Evolutionary conservation across 2,888 invertebrate species (phyloP), one percentile per base, ranked within the genome.

Genomic region (Halictus ligatus): DNA sequence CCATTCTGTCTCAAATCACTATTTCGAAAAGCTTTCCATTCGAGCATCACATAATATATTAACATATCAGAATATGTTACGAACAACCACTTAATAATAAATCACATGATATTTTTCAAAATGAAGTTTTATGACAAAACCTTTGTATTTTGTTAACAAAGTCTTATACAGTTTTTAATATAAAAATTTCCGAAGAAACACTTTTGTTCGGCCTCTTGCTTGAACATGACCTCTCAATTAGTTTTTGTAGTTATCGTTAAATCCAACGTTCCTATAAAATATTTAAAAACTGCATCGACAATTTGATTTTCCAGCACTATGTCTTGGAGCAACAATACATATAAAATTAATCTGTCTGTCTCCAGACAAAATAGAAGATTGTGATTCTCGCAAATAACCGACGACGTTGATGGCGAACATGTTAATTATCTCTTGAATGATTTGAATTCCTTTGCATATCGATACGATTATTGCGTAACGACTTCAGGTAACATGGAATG

Each of bases 371-470:
- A 60, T 13, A 5, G 13, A 25, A 5, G n/a, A 58, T 58, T 5
- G 13, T 10, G 60, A 5, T 25, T 25, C 10, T 7, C 60, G 6
- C 15, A 64, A 64, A 15, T 15, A 29, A 25, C n/a, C 58, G 58
- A 58, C 58, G 58, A 58, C 10, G 58, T 21, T n/a, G n/a, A 58
- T n/a, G 29, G 2, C 29, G 64, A 25, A 64, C 15, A 35, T 35
- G 10, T 71, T 43, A n/a, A 71, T 43, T n/a, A 21, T 43, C 43
- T 43, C 67, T 21, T 40, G 25, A 75, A 43, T 43, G 48, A 76
- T 67, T 76, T 48, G 29, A 67, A 67, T 76, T 76, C 64, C 7
- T 76, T 67, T 35, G 76, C 35, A 76, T 67, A 67, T 76, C 76
- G 76, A 35, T 48, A 64, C 76, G 21, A 3, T 64, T 48, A 13